A percentile compares a stretch with the other conserved stretches of the same genome.
These are phyloP conservation scores for Aradus depressus DNA, from an alignment of 2,888 invertebrate genomes.

Conservation along the genomic window DNA sequence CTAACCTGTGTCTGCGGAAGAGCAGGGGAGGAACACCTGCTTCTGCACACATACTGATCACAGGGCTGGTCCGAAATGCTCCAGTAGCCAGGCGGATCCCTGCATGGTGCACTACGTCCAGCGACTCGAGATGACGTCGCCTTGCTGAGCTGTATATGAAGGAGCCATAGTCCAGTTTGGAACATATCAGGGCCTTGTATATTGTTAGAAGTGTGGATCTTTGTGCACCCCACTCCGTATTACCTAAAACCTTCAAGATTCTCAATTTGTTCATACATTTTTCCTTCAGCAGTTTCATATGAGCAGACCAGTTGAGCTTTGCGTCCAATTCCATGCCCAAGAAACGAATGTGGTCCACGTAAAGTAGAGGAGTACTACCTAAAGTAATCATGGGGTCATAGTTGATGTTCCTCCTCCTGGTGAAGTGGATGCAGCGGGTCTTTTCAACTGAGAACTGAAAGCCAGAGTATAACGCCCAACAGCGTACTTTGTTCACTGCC, in stretches of 20 bases:
- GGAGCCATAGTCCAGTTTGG: background rate
- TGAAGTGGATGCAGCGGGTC: too few relatives aligned
- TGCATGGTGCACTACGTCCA: background rate
- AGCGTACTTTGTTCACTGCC: too few relatives aligned
- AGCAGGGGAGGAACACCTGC: background rate
- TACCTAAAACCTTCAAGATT: background rate
- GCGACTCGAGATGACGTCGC: background rate
- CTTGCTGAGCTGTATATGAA: background rate
- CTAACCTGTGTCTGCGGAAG: background rate
- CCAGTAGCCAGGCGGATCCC: background rate
- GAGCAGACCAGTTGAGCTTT: background rate
- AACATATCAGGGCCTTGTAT: background rate
- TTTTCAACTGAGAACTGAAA: too few relatives aligned
- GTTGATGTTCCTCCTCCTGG: too few relatives aligned
- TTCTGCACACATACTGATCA: background rate
- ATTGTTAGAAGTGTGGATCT: background rate
- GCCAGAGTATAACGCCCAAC: too few relatives aligned
- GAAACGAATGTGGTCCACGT: background rate
- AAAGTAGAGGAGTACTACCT: too few relatives aligned
- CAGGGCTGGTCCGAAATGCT: constrained; percentile 1
- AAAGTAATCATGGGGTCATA: too few relatives aligned
- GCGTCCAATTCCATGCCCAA: background rate
- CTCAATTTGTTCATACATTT: constrained; percentile 1
- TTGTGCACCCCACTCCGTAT: background rate
- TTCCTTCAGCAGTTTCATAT: constrained; percentile 5